phyloP scores from a whole-genome alignment of 2,888 invertebrate genomes.

The Nomada fabriciana region DNA sequence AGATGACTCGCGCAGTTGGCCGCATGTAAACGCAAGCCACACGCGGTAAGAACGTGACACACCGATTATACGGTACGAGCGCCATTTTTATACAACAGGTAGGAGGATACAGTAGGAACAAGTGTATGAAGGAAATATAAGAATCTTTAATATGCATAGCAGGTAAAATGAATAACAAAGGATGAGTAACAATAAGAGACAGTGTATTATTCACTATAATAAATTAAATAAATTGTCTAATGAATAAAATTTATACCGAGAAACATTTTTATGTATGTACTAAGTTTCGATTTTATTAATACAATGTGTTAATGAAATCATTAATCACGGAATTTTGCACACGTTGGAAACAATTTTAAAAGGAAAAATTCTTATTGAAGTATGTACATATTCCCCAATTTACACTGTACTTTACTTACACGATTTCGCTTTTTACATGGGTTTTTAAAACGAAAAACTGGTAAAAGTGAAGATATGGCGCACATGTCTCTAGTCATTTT shows the following conservation, averaged over 20 bases:
- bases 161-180: no score
- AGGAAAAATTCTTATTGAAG: not conserved
- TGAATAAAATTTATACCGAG: not conserved
- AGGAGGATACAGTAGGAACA: not conserved
- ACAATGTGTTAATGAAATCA: no score
- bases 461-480: no score
- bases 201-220: not conserved
- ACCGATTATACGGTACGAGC: not conserved
- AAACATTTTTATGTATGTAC: not conserved
- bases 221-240: not conserved
- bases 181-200: no score
- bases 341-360: no score
- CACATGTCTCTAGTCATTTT: no score
- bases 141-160: no score
- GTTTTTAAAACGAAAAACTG: no score
- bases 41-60: conserved; percentile 14
- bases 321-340: no score
- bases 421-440: not conserved
- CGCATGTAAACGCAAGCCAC: conserved; percentile 66
- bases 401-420: not conserved
- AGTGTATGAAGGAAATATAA: not conserved
- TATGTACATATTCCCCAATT: not conserved
- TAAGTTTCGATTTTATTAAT: no score
- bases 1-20: conserved; percentile 83
- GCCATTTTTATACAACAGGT: conserved; percentile 20